A percentile compares a stretch with the other conserved stretches of the same genome.
Evolutionary conservation across 1,140 invertebrate species (phyloP).

Genomic region (Chymomyza costata): DNA sequence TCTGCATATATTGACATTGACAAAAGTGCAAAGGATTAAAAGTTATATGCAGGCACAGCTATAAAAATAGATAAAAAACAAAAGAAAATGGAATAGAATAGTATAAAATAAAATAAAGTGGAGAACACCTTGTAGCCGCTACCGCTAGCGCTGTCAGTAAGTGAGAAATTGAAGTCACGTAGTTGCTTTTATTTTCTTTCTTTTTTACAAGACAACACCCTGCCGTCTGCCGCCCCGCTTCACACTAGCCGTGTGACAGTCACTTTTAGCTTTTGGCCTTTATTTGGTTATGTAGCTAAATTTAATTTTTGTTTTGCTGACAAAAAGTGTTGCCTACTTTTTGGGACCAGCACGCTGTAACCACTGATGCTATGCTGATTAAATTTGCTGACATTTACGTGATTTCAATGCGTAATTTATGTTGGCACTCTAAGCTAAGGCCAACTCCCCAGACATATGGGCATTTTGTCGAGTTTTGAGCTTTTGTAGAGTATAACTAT

Average conservation of each 20-base stretch:
- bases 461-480: no score
- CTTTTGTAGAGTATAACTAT: no score
- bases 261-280: conserved; percentile 16
- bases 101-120: no score
- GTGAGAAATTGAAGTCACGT: conserved; percentile 68
- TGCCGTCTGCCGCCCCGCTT: conserved; percentile 62
- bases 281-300: conserved; percentile 70
- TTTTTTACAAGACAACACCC: no score
- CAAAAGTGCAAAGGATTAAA: conserved; percentile 70
- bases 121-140: conserved; percentile 1
- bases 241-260: conserved; percentile 2
- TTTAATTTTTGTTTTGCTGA: conserved; percentile 62
- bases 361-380: conserved; percentile 52
- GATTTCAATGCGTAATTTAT: conserved; percentile 71
- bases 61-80: no score
- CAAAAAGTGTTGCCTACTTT: no score
- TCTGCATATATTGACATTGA: conserved; percentile 67
- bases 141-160: conserved; percentile 11
- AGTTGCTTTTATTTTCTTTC: no score
- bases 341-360: conserved; percentile 40
- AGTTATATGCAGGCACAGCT: conserved; percentile 44
- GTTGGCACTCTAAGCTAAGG: conserved; percentile 17
- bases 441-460: conserved; percentile 41
- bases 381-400: conserved; percentile 67
- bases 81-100: no score